Percentiles rank a stretch among this genome's conserved stretches.
phyloP scores from a whole-genome alignment of 2,797 vertebrate genomes.

The Anguilla marmorata region DNA sequence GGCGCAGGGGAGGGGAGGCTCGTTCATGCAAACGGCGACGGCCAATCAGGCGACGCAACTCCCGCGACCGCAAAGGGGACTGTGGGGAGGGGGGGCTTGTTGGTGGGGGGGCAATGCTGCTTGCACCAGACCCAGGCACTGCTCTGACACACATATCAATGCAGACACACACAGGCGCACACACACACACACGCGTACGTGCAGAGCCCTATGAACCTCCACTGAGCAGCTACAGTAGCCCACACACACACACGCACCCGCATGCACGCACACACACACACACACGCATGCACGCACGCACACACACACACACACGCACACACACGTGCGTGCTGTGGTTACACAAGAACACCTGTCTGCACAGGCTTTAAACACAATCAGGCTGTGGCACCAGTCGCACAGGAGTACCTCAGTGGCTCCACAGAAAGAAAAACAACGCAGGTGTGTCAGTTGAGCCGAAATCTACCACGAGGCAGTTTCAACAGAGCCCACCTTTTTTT shows the following conservation, averaged over 20 bases:
- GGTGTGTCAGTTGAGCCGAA: neutral
- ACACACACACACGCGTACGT: neutral
- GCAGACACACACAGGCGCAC: neutral
- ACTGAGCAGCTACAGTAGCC: too few relatives aligned
- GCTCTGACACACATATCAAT: slow-evolving; percentile 14
- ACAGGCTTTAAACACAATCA: neutral
- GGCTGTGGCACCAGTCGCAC: neutral
- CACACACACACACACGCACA: neutral
- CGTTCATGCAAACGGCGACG: neutral
- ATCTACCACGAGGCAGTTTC: neutral
- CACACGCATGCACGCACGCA: neutral
- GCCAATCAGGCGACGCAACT: neutral
- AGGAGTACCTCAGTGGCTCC: neutral
- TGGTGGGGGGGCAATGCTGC: neutral
- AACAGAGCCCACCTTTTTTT: neutral
- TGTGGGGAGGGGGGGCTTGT: neutral
- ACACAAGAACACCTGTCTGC: neutral
- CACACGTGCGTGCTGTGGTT: neutral
- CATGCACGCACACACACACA: neutral
- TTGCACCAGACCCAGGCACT: neutral
- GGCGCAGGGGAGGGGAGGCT: slow-evolving; percentile 24
- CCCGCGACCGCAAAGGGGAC: neutral
- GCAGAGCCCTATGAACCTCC: neutral
- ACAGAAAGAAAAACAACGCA: neutral
- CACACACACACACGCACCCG: neutral